Conservation (phyloP, 2,797 vertebrate genomes). For the Cottoperca gobio region DNA sequence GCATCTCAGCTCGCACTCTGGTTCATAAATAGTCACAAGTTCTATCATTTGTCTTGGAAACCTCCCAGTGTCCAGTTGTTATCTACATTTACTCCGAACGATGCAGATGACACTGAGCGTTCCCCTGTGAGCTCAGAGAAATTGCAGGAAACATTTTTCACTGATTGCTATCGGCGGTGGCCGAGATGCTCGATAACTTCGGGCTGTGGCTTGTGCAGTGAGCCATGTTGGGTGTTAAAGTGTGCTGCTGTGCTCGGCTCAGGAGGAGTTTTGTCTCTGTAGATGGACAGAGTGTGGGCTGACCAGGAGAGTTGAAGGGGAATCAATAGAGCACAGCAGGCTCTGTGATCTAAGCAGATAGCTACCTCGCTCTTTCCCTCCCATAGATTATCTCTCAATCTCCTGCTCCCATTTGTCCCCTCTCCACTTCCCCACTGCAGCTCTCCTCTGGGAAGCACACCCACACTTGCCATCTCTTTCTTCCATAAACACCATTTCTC, state of each 20-base stretch:
- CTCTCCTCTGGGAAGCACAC: constrained; percentile 35
- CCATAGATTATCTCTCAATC: constrained; percentile 74
- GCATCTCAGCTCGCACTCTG: neutral
- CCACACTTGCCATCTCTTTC: constrained; percentile 31
- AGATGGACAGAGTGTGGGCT: constrained; percentile 53
- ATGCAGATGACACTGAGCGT: constrained; percentile 1
- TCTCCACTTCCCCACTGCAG: constrained; percentile 31
- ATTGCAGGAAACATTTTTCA: constrained; percentile 3
- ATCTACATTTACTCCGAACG: neutral
- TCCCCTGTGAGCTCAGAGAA: neutral
- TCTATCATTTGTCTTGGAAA: neutral
- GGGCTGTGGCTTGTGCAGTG: constrained; percentile 20
- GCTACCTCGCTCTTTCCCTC: constrained; percentile 55
- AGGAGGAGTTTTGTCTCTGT: constrained; percentile 54
- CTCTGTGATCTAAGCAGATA: constrained; percentile 75
- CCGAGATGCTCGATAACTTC: constrained; percentile 16
- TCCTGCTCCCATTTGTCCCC: constrained; percentile 46
- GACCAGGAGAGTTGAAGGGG: constrained; percentile 62
- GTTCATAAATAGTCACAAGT: neutral
- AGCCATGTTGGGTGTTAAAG: constrained; percentile 31
- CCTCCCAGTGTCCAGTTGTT: neutral
- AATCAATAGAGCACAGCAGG: constrained; percentile 69
- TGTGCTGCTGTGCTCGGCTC: constrained; percentile 39
- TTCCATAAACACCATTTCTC: constrained; percentile 43
- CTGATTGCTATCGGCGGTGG: constrained; percentile 15